phyloP scores from a whole-genome alignment of 1,140 invertebrate genomes.

The Drosophila baimaii region DNA sequence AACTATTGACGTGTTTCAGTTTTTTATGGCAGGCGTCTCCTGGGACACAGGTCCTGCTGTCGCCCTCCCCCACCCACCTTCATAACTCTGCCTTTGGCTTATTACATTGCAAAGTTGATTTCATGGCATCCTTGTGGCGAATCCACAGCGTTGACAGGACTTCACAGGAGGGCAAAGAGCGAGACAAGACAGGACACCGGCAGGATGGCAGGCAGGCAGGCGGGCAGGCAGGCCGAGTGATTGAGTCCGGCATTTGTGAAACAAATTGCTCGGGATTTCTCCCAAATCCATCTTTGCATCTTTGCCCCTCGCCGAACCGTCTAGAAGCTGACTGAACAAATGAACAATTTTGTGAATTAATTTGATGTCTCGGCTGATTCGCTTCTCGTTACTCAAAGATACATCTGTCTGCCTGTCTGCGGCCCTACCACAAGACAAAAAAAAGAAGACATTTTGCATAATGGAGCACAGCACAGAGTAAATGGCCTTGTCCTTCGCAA shows the following conservation, averaged over 20 bases:
- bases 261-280: conserved; percentile 62
- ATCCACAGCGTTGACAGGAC: conserved; percentile 40
- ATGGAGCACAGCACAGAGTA: conserved; percentile 38
- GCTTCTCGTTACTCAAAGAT: conserved; percentile 37
- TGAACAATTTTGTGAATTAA: conserved; percentile 50
- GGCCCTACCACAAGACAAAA: conserved; percentile 10
- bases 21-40: conserved; percentile 38
- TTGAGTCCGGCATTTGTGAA: conserved; percentile 66
- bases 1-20: conserved; percentile 55
- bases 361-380: conserved; percentile 55
- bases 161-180: conserved; percentile 2
- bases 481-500: conserved; percentile 35
- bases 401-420: conserved; percentile 34
- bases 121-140: conserved; percentile 29
- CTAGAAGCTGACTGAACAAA: conserved; percentile 35
- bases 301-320: conserved; percentile 2
- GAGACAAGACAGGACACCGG: conserved; percentile 9
- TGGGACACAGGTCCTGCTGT: conserved; percentile 32
- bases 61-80: not conserved
- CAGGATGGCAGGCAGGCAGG: not conserved
- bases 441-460: conserved; percentile 21
- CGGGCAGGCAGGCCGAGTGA: conserved; percentile 36
- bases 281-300: conserved; percentile 36
- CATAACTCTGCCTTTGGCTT: conserved; percentile 23
- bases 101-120: conserved; percentile 50